Evolutionary conservation across 2,797 vertebrate genomes (phyloP).

Genomic region (Heliangelus exortis): DNA sequence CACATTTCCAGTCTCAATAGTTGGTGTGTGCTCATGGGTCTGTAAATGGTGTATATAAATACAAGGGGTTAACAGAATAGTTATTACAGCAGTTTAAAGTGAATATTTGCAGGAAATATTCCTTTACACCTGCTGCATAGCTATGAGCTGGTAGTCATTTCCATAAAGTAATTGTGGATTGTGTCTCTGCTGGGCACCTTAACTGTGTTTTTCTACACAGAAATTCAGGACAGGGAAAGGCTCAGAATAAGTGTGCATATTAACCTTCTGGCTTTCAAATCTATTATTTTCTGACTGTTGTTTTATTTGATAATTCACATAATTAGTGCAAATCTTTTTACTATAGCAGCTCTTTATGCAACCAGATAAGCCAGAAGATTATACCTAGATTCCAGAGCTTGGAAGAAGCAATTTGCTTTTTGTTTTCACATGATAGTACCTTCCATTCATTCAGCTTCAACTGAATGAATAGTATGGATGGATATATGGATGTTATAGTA

Average conservation of each 20-base stretch:
- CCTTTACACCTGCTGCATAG: neutral
- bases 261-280: neutral
- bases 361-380: neutral
- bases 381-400: neutral
- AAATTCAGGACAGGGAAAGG: neutral
- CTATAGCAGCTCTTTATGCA: neutral
- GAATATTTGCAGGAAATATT: neutral
- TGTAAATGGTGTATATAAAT: neutral
- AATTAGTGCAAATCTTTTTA: constrained; percentile 44
- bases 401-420: neutral
- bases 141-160: constrained; percentile 17
- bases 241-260: neutral
- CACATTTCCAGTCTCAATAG: neutral
- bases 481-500: too few species aligned
- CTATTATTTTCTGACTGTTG: neutral
- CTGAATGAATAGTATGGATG: too few species aligned
- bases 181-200: neutral
- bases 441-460: neutral
- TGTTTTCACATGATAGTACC: neutral
- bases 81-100: neutral
- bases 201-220: neutral
- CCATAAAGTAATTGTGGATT: neutral
- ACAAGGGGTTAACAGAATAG: neutral
- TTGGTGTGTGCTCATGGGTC: too few species aligned
- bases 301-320: neutral